Percentiles rank a stretch among this genome's conserved stretches.
phyloP scores from a whole-genome alignment of 2,113 vertebrate genomes.

The Cyphotilapia sp. region DNA sequence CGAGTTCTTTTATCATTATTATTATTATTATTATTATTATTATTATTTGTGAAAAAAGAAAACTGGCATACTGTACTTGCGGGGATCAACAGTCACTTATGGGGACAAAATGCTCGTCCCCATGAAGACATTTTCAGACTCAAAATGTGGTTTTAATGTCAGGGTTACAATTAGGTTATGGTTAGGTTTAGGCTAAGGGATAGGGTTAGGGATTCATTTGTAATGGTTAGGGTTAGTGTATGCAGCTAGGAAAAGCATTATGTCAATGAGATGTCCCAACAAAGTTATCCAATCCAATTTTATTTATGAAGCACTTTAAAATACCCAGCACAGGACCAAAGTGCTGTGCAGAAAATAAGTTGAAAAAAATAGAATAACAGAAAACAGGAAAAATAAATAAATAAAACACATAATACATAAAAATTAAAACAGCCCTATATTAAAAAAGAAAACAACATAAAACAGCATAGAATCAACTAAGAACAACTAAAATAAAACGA shows the following conservation, averaged over 20 bases:
- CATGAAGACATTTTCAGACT: background rate
- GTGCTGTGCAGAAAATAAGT: background rate
- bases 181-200: background rate
- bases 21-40: background rate
- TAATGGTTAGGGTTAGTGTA: fast-evolving
- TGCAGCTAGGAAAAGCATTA: background rate
- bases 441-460: background rate
- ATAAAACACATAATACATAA: background rate
- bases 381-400: background rate
- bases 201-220: background rate
- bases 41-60: background rate
- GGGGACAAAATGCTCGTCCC: background rate
- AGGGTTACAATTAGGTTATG: background rate
- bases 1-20: background rate
- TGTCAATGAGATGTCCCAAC: background rate
- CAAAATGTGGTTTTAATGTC: fast-evolving
- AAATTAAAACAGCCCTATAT: background rate
- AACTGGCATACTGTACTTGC: background rate
- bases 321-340: background rate
- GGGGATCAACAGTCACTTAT: fast-evolving
- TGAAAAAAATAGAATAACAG: background rate
- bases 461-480: background rate
- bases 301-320: background rate
- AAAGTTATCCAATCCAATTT: background rate
- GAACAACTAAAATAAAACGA: background rate